Percentiles rank a stretch among this genome's conserved stretches.
Conservation (phyloP, 2,113 vertebrate species). For the Strix aluco region DNA sequence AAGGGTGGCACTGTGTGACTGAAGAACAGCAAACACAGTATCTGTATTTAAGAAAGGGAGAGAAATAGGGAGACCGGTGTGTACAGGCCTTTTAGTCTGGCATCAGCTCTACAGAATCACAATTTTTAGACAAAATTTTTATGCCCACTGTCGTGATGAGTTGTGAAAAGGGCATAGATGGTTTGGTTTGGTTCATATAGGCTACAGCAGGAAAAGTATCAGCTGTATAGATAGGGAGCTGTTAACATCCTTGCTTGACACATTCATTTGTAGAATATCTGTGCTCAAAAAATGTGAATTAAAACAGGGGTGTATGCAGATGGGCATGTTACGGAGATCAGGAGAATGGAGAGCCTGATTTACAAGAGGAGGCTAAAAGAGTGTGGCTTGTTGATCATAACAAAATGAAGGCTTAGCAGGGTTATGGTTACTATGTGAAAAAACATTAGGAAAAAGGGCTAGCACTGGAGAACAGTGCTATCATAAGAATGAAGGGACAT, state of each 20-base stretch:
- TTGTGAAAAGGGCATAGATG: background rate
- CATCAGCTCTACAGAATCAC: background rate
- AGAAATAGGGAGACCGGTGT: background rate
- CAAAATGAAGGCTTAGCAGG: conserved; percentile 19
- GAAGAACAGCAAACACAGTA: conserved; percentile 29
- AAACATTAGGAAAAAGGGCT: background rate
- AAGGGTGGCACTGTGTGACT: conserved; percentile 65
- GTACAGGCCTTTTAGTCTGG: background rate
- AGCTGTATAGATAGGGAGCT: background rate
- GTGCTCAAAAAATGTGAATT: background rate
- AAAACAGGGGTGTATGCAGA: background rate
- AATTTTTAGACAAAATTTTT: background rate
- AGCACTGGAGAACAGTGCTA: background rate
- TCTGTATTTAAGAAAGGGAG: conserved; percentile 17
- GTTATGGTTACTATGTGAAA: background rate
- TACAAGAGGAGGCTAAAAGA: background rate
- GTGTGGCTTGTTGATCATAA: background rate
- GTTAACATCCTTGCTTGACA: background rate
- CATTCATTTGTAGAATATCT: background rate
- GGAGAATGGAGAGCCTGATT: conserved; percentile 4
- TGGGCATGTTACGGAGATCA: background rate
- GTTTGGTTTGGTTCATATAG: background rate
- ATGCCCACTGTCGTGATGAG: background rate
- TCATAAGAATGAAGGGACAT: background rate
- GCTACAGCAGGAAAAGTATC: background rate